A percentile compares a stretch with the other conserved stretches of the same genome.
Conservation (phyloP, 2,888 invertebrate genomes). For the Lithophane leautieri region DNA sequence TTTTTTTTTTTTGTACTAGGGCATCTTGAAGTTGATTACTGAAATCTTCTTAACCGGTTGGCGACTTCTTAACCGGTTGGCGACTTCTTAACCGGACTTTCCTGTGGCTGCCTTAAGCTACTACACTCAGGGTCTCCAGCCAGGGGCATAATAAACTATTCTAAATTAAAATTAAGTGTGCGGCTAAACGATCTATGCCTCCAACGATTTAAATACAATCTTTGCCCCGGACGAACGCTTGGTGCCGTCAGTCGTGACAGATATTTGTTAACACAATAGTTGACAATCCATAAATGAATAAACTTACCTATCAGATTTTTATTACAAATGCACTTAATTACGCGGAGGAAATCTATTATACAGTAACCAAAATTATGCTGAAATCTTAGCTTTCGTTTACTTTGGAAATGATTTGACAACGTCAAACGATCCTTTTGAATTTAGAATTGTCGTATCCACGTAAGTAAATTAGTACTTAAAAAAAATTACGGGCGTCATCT, state of each 20-base stretch:
- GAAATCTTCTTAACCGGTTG: no score
- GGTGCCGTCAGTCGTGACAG: no score
- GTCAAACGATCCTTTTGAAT: conserved; percentile 35
- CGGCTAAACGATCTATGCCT: not conserved
- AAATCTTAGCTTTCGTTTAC: conserved; percentile 4
- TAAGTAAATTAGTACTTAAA: not conserved
- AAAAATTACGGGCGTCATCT: not conserved
- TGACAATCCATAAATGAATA: not conserved
- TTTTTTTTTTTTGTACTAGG: no score
- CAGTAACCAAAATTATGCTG: conserved; percentile 18
- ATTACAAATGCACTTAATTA: conserved; percentile 7
- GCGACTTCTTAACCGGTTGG: no score
- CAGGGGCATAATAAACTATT: no score
- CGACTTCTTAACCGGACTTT: no score
- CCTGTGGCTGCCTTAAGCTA: no score
- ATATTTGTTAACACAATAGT: not conserved
- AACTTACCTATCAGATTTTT: conserved; percentile 31
- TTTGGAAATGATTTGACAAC: conserved; percentile 25
- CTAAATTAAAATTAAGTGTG: no score
- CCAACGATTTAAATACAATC: not conserved
- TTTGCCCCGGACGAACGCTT: not conserved
- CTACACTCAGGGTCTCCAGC: no score
- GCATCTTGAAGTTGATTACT: no score
- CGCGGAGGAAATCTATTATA: not conserved
- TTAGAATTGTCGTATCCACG: conserved; percentile 13